Conservation (phyloP, 2,888 invertebrate species). For the Aspidapion aeneum region DNA sequence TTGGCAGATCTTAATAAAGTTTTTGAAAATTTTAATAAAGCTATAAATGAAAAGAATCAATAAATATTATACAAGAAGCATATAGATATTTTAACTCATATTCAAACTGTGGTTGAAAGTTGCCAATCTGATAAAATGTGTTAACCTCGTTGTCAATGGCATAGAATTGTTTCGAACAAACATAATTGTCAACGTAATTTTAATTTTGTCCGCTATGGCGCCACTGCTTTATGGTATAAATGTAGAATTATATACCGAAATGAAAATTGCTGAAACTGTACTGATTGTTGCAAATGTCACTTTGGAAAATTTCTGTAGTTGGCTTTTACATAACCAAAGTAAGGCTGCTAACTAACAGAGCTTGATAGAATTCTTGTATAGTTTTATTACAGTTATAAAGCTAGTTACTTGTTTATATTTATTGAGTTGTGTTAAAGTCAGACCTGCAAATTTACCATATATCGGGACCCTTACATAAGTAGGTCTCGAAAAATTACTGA, state of each 20-base stretch:
- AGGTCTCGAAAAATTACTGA: too few relatives aligned
- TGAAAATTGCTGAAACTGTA: neutral
- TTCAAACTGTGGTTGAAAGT: neutral
- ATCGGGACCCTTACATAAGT: too few relatives aligned
- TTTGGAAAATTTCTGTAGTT: neutral
- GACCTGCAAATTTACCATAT: too few relatives aligned
- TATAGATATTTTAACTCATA: neutral
- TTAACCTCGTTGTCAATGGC: neutral
- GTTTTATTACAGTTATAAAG: neutral
- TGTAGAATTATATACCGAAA: neutral
- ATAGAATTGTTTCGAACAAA: neutral
- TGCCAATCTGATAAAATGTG: neutral
- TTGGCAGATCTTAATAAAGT: neutral
- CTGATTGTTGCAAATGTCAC: neutral
- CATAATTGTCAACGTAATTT: neutral
- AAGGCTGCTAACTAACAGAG: neutral
- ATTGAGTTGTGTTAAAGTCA: too few relatives aligned
- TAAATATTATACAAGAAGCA: too few relatives aligned
- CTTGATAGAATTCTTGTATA: neutral
- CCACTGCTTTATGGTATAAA: neutral
- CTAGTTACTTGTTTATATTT: neutral
- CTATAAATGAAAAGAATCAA: too few relatives aligned
- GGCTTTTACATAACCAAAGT: neutral
- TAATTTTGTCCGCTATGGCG: neutral
- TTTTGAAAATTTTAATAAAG: neutral